Percentiles rank a stretch among this genome's conserved stretches.
Evolutionary conservation across 1,140 invertebrate genomes (phyloP).

Genomic region (Coenobita brevimanus): DNA sequence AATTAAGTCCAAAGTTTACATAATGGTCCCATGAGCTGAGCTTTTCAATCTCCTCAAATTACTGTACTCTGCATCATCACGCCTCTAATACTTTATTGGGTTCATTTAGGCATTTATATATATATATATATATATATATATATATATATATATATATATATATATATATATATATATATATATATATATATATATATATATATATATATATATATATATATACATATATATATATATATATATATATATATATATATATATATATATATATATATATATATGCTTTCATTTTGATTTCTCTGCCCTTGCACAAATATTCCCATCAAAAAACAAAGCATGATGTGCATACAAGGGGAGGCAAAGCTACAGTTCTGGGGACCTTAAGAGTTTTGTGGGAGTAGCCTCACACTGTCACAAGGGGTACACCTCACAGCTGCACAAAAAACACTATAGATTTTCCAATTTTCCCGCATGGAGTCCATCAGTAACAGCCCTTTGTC

Average conservation of each 20-base stretch:
- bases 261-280: too few relatives aligned
- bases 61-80: too few relatives aligned
- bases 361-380: neutral
- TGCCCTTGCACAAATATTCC: neutral
- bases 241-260: too few relatives aligned
- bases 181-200: too few relatives aligned
- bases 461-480: slow-evolving; percentile 17
- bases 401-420: neutral
- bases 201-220: too few relatives aligned
- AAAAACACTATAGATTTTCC: neutral
- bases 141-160: too few relatives aligned
- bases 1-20: slow-evolving; percentile 35
- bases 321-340: neutral
- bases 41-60: neutral
- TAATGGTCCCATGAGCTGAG: slow-evolving; percentile 12
- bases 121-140: too few relatives aligned
- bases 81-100: too few relatives aligned
- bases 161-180: too few relatives aligned
- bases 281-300: too few relatives aligned
- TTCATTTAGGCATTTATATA: too few relatives aligned
- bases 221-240: too few relatives aligned
- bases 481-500: slow-evolving; percentile 54
- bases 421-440: slow-evolving; percentile 12
- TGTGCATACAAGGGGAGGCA: neutral
- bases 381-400: neutral